Percentiles rank a stretch among this genome's conserved stretches.
These are phyloP conservation scores for Mayetiola destructor DNA, from an alignment of 2,888 invertebrate species.

Conservation along the genomic window DNA sequence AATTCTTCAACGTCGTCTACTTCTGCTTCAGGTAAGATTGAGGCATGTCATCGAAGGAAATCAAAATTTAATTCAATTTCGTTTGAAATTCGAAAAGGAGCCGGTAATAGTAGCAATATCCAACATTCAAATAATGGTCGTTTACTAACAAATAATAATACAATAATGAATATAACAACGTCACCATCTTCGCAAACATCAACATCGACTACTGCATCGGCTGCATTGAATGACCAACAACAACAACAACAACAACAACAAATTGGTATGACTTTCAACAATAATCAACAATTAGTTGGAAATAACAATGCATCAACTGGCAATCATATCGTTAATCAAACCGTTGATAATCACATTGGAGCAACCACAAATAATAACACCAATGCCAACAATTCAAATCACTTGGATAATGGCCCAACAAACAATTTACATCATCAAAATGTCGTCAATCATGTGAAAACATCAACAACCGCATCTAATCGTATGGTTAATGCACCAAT, in stretches of 20 bases:
- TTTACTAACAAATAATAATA: constrained; percentile 16
- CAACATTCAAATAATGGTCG: constrained; percentile 17
- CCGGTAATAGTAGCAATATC: too few species aligned
- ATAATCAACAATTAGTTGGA: constrained; percentile 3
- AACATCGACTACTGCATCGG: background rate
- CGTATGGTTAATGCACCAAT: constrained; percentile 21
- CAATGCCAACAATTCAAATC: constrained; percentile 18
- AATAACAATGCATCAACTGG: background rate
- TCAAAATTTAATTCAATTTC: too few species aligned
- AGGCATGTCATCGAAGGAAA: too few species aligned
- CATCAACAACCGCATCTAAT: constrained; percentile 15
- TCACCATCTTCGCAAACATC: background rate
- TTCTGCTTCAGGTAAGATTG: too few species aligned
- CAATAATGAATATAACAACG: constrained; percentile 20
- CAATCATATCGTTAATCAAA: background rate
- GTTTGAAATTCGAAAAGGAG: too few species aligned
- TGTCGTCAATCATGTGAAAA: constrained; percentile 34
- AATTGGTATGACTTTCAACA: background rate
- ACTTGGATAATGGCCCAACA: constrained; percentile 20
- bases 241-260: background rate
- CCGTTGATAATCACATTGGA: background rate
- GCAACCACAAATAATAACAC: constrained; percentile 15
- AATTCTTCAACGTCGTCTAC: constrained; percentile 26
- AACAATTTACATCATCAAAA: constrained; percentile 28
- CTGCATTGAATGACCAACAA: background rate